phyloP scores from a whole-genome alignment of 2,113 vertebrate genomes.

The Channa maculata region DNA sequence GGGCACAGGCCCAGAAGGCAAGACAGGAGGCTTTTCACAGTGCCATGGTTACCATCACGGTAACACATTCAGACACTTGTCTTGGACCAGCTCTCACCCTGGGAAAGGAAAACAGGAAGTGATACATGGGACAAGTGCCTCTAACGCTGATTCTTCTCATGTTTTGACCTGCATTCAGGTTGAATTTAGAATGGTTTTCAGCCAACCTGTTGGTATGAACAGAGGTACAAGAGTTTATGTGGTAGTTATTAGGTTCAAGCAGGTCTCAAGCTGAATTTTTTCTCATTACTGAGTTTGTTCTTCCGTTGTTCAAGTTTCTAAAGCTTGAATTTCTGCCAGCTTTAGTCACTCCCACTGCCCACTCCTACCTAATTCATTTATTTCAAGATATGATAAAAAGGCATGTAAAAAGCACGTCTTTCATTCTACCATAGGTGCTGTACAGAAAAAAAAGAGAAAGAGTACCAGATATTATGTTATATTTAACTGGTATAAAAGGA shows the following conservation, averaged over 20 bases:
- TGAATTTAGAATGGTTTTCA: slow-evolving; percentile 21
- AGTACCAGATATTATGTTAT: too few relatives aligned
- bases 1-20: slow-evolving; percentile 62
- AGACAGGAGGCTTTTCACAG: slow-evolving; percentile 63
- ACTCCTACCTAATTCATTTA: neutral
- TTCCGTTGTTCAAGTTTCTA: neutral
- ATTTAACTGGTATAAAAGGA: too few relatives aligned
- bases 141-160: slow-evolving; percentile 63
- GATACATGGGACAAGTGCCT: slow-evolving; percentile 65
- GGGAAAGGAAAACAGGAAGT: slow-evolving; percentile 84
- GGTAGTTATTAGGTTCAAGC: neutral
- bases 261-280: neutral
- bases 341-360: neutral
- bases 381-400: neutral
- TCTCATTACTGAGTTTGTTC: neutral
- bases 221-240: neutral
- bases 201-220: neutral
- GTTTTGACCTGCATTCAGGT: slow-evolving; percentile 53
- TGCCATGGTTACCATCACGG: slow-evolving; percentile 80
- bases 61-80: slow-evolving; percentile 78
- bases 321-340: neutral
- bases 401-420: neutral
- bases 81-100: slow-evolving; percentile 69
- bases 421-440: too few relatives aligned
- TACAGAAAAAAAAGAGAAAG: too few relatives aligned